Base-by-base conservation (phyloP, 2,888 invertebrate species). In the Crepidodera aurea region DNA sequence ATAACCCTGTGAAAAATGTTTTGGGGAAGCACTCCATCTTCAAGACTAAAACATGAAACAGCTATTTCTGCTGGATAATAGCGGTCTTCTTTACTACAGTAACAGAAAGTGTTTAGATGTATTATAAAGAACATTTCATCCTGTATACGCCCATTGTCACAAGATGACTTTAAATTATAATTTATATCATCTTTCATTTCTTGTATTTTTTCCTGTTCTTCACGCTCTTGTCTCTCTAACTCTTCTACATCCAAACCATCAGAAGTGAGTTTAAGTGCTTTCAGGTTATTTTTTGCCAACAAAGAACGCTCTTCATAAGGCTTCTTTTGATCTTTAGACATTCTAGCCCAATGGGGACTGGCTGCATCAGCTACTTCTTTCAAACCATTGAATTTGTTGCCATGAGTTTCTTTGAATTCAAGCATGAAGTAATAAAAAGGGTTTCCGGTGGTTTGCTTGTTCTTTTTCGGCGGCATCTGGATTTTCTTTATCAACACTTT, bases 31-130 rank as follows among this genome's bases (percentile, higher is more conserved):
- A 76, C 70, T 10, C 77, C 77, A 56, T 74, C 67, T 51, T 64
- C 65, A n/a, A 77, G 66, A 55, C 40, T 69, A 42, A 77, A 75
- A 22, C 62, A 63, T 1, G 71, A 29, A 4, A 75, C 65, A 0
- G 68, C 71, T 25, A 77, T 71, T 64, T 75, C 75, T 7, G 73
- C 73, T 1, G 75, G 74, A 39, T 60, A 73, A 44, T 69, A 64
- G 2, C 61, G 51, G 12, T 69, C 48, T 12, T 39, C 44, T n/a
- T 61, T 5, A 4, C 39, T 8, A 48, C 62, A 60, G 46, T 68
- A 68, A 46, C 69, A 68, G 46, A 76, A 75, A n/a, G 62, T 69
- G 46, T 77, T 77, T 1, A 73, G 54, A 54, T 76, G 72, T 22
- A 77, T 71, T 1, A 76, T 59, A 19, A 70, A 72, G 54, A 76